phyloP scores from a whole-genome alignment of 1,140 invertebrate genomes.

The Dufourea novaeangliae region DNA sequence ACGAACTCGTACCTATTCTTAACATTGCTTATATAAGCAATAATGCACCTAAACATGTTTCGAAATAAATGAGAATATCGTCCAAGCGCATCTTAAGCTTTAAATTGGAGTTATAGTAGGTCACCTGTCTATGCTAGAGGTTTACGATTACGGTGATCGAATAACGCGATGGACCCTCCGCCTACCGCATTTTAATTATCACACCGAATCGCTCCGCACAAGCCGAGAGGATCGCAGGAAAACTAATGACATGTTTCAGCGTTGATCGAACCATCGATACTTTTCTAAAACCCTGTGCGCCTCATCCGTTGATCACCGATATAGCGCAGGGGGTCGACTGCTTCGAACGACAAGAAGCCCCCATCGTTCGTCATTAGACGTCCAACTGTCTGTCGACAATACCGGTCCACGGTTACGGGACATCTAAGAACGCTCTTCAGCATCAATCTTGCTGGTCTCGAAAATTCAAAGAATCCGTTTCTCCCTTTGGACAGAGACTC shows the following conservation, averaged over 20 bases:
- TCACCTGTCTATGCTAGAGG: not conserved
- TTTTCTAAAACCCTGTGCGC: conserved; percentile 15
- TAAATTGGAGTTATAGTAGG: no score
- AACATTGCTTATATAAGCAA: no score
- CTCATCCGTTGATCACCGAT: conserved; percentile 26
- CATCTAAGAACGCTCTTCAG: conserved; percentile 48
- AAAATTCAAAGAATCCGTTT: conserved; percentile 73
- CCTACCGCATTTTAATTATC: not conserved
- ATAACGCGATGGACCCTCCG: not conserved
- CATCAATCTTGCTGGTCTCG: conserved; percentile 69
- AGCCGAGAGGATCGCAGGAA: not conserved
- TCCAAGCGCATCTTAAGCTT: no score
- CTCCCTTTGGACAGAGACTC: conserved; percentile 34
- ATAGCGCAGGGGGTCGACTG: conserved; percentile 33
- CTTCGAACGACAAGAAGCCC: conserved; percentile 16
- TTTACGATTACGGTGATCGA: not conserved
- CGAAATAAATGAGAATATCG: no score
- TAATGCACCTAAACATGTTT: no score
- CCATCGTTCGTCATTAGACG: conserved; percentile 52
- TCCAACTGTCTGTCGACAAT: conserved; percentile 52
- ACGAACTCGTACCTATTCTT: no score
- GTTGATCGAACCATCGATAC: conserved; percentile 17
- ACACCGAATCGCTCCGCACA: not conserved
- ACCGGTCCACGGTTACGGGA: conserved; percentile 52
- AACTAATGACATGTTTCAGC: conserved; percentile 30